Percentiles rank a stretch among this genome's conserved stretches.
Conservation (phyloP, 2,888 invertebrate species). For the Frankliniella fusca region DNA sequence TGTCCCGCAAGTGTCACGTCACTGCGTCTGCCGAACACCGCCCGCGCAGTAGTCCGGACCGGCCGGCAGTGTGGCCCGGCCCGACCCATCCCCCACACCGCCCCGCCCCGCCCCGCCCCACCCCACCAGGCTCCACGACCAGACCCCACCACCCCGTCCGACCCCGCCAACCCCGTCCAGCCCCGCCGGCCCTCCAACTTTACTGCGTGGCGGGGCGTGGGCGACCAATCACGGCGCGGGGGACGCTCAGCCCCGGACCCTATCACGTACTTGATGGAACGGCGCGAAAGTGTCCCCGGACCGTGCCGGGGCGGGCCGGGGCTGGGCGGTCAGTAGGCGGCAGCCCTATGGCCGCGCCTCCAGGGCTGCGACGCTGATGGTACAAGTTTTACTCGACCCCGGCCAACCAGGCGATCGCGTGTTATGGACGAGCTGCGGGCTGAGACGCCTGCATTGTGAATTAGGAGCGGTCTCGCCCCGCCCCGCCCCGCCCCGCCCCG, state of each 20-base stretch:
- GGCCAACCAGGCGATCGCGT: no score
- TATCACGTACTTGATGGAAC: constrained; percentile 16
- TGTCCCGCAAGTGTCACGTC: no score
- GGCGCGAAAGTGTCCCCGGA: neutral
- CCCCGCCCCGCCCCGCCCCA: no score
- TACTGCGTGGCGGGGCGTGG: neutral
- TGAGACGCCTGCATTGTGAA: no score
- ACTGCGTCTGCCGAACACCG: no score
- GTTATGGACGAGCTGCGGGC: no score
- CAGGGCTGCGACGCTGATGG: constrained; percentile 7
- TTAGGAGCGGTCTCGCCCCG: no score
- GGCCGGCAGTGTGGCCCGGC: no score
- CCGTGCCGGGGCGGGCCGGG: neutral
- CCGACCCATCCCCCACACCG: no score
- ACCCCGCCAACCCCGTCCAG: neutral
- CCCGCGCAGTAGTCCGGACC: no score
- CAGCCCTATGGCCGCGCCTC: neutral
- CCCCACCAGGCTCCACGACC: no score
- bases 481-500: neutral
- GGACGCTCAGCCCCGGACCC: neutral
- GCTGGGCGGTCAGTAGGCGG: neutral
- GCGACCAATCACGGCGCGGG: neutral
- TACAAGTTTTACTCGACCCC: neutral
- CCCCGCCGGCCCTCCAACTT: neutral
- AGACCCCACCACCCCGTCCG: no score